phyloP scores from a whole-genome alignment of 2,797 vertebrate species.

The Phrynocephalus guinanensis region DNA sequence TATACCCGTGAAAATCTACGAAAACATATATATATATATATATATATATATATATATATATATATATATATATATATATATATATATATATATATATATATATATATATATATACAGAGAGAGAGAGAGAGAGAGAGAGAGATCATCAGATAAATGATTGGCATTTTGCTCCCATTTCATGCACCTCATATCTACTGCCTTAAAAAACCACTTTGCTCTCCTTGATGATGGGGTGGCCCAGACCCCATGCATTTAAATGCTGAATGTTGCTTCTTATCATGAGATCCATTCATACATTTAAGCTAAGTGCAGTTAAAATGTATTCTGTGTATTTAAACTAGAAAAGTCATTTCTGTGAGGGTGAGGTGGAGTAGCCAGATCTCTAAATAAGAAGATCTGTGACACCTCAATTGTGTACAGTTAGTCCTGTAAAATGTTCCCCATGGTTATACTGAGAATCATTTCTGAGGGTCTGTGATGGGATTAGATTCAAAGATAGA shows the following conservation, averaged over 20 bases:
- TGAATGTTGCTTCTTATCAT: neutral
- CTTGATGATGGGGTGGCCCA: neutral
- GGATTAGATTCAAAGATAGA: constrained; percentile 42
- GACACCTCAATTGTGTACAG: neutral
- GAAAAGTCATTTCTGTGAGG: neutral
- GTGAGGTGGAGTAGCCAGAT: neutral
- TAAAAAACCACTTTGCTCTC: neutral
- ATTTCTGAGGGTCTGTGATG: constrained; percentile 8
- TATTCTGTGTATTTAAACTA: neutral
- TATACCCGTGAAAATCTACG: no score
- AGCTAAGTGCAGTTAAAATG: neutral
- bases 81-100: no score
- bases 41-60: no score
- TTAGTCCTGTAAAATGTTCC: neutral
- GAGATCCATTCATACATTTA: neutral
- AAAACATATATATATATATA: no score
- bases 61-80: no score
- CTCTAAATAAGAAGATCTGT: neutral
- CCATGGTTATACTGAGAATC: neutral
- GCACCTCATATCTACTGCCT: neutral
- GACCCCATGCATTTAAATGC: neutral
- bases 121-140: neutral
- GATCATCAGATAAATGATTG: neutral
- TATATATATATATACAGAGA: no score
- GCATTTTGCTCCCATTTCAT: neutral